Evolutionary conservation across 1,140 invertebrate genomes (phyloP), one percentile per base, ranked within the genome.

Genomic region (Diorhabda elongata): DNA sequence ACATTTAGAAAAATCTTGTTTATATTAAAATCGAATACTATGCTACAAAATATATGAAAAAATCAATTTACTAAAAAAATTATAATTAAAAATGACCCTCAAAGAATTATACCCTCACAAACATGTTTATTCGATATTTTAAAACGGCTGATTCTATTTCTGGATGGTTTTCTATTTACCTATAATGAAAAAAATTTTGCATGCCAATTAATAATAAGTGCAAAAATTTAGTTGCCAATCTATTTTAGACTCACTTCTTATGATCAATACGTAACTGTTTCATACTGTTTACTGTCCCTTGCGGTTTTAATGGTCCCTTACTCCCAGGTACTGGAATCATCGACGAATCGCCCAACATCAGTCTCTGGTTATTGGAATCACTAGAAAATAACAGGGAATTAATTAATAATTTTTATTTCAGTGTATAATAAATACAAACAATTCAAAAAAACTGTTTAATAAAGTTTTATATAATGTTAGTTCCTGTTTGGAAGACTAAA

Each of bases 301-400:
- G 93, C 1, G 90, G 88, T 75, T 94, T 94, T 2, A 94, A 79
- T 3, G 91, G 87, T 5, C 89, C 87, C 82, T 93, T 93, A 1
- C 76, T 84, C 2, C 92, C 92, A 58, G 92, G 92, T 5, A 95
- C 89, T 5, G 93, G 92, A 76, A 96, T 88, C 85, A 95, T 92
- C 2, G 94, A 93, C 0, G 93, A 96, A 82, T 97, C 95, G 44
- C 94, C 94, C 59, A 96, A 81, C 74, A 96, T 85, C 63, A 95
- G 83, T 42, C 95, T 85, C 77, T 97, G 94, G 82, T 96, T 96
- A 76, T 96, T 96, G 2, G 93, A 95, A 80, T 97, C 94, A 76
- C 92, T 94, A 77, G 52, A 85, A 85, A 52, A 66, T 66, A 69
- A 60, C 0, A 26, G 0, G 26, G 26, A 26, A 26, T 26, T 26